Evolutionary conservation across 2,113 vertebrate species (phyloP), one percentile per base, ranked within the genome.

Genomic region (Siniperca chuatsi): DNA sequence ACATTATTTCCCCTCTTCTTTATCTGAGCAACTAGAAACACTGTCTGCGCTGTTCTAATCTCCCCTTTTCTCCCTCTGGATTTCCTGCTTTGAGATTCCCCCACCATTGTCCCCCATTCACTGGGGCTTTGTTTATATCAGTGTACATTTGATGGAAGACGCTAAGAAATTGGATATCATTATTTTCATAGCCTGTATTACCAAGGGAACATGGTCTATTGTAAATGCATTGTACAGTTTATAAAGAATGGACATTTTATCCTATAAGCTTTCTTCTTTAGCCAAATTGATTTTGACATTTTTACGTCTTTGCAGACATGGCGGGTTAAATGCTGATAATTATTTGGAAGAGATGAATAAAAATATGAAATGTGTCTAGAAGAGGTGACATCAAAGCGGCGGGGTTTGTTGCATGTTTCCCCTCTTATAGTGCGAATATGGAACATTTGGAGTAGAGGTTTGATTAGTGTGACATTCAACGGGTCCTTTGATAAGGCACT

Each of bases 1-100:
- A 96, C 97, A 96, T 97, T 96, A 97, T 96, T 97, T 96, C 96
- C 96, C n/a, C 75, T 79, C 48, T 46, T 79, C 88, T 92, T 91
- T 86, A 87, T 91, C 87, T 96, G 95, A 87, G 79, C 85, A 55
- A 69, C 78, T 86, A 79, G 86, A 82, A 85, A 87, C 87, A 76
- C 85, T 75, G 85, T 87, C 89, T 89, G 75, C 62, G 44, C 80
- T 85, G 60, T 61, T 90, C 77, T 89, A 89, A 90, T 92, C 91
- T 73, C 84, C 78, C 77, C 61, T 40, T 64, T 58, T 72, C 79
- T 89, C 89, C 91, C 92, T 37, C 50, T 81, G 90, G 92, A 88
- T 86, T 92, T 82, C 64, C 78, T 61, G 86, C 91, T 92, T 89
- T 88, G 89, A 90, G 90, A 82, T 75, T 46, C 52, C 62, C 82